Percentiles rank a stretch among this genome's conserved stretches.
These are phyloP conservation scores for Chironomus riparius DNA, from an alignment of 2,888 invertebrate species.

Conservation along the genomic window DNA sequence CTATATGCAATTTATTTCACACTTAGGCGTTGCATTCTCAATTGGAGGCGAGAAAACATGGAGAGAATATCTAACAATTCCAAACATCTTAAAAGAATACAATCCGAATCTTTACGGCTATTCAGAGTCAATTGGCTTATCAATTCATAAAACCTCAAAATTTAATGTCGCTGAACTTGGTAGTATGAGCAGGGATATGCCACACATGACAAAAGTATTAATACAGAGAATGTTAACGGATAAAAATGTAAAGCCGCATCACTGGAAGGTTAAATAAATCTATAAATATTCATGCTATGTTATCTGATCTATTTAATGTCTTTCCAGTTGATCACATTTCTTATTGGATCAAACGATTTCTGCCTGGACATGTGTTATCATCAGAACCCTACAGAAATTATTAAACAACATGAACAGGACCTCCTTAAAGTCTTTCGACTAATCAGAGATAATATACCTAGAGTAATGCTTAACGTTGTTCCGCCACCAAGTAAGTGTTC, in stretches of 20 bases:
- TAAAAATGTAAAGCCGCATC: constrained; percentile 45
- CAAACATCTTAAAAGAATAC: constrained; percentile 54
- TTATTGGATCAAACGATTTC: constrained; percentile 55
- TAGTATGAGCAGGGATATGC: constrained; percentile 49
- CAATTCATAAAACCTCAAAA: constrained; percentile 40
- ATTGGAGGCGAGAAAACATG: constrained; percentile 48
- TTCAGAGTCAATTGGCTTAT: constrained; percentile 46
- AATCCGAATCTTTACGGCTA: constrained; percentile 57
- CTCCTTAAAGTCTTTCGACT: constrained; percentile 43
- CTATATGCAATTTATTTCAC: not conserved
- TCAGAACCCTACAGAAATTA: constrained; percentile 38
- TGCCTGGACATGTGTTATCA: constrained; percentile 49
- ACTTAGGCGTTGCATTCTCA: constrained; percentile 43
- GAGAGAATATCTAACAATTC: constrained; percentile 47
- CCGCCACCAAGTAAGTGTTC: constrained; percentile 42
- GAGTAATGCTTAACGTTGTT: constrained; percentile 50
- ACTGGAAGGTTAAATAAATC: constrained; percentile 49
- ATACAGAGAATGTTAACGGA: constrained; percentile 47
- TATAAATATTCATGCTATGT: no score
- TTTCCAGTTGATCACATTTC: constrained; percentile 46
- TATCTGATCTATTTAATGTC: not conserved
- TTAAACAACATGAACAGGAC: constrained; percentile 45
- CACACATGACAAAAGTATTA: constrained; percentile 48
- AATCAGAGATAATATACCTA: constrained; percentile 50
- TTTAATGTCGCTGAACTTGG: constrained; percentile 53